Evolutionary conservation across 2,113 vertebrate genomes (phyloP).

Genomic region (Hylia prasina): DNA sequence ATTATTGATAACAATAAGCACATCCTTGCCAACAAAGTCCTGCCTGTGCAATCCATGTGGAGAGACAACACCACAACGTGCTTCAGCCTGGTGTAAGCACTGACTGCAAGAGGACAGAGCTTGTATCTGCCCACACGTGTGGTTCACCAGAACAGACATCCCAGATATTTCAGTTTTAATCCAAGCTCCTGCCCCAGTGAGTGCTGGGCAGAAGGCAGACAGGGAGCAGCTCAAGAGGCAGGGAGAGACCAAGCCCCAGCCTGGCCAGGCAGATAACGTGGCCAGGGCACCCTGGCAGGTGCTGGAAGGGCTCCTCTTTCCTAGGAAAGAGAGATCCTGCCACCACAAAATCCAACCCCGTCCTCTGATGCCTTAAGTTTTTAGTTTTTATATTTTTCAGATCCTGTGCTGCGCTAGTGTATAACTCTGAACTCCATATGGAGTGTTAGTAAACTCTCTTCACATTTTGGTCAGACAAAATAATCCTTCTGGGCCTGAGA

Average conservation of each 20-base stretch:
- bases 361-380: not conserved
- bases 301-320: not conserved
- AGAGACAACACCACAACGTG: not conserved
- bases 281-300: not conserved
- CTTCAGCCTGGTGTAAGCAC: not conserved
- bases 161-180: not conserved
- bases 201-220: not conserved
- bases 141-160: not conserved
- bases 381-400: not conserved
- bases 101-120: not conserved
- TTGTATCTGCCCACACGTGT: not conserved
- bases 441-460: not conserved
- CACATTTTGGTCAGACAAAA: not conserved
- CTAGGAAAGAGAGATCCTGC: not conserved
- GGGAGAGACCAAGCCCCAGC: not conserved
- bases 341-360: not conserved
- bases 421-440: not conserved
- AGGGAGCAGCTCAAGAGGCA: not conserved
- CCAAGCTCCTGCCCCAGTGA: not conserved
- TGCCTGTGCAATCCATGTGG: not conserved
- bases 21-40: not conserved
- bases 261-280: rapidly evolving
- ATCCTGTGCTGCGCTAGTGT: not conserved
- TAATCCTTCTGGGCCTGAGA: not conserved
- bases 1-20: not conserved